Evolutionary conservation across 2,797 vertebrate species (phyloP).

Genomic region (Rhadinocentrus ornatus): DNA sequence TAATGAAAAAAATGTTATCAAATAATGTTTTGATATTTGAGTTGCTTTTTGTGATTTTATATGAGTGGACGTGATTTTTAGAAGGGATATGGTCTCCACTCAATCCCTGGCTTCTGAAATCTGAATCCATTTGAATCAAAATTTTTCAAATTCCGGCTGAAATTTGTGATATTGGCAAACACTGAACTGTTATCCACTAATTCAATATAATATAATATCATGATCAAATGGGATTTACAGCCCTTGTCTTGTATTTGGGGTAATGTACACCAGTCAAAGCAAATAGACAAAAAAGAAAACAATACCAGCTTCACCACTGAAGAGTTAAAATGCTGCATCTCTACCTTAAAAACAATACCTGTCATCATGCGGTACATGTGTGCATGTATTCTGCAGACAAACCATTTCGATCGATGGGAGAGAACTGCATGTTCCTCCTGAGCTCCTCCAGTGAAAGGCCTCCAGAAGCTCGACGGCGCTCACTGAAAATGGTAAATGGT

Average conservation of each 20-base stretch:
- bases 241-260: no score
- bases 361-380: not conserved
- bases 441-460: conserved; percentile 90
- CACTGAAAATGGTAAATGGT: conserved; percentile 82
- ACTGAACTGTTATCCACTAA: no score
- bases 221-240: no score
- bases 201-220: no score
- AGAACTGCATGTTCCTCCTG: conserved; percentile 88
- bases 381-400: conserved; percentile 25
- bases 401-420: conserved; percentile 91
- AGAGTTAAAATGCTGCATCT: not conserved
- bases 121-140: no score
- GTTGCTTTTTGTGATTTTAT: no score
- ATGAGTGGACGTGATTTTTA: no score
- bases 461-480: conserved; percentile 80
- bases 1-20: not conserved
- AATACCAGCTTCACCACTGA: not conserved
- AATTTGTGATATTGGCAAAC: no score
- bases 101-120: no score
- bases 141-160: no score
- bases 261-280: not conserved
- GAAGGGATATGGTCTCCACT: no score
- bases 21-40: not conserved
- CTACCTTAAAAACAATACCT: conserved; percentile 1
- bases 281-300: not conserved